Conservation (phyloP, 1,140 invertebrate genomes). For the Drosophila arizonae region DNA sequence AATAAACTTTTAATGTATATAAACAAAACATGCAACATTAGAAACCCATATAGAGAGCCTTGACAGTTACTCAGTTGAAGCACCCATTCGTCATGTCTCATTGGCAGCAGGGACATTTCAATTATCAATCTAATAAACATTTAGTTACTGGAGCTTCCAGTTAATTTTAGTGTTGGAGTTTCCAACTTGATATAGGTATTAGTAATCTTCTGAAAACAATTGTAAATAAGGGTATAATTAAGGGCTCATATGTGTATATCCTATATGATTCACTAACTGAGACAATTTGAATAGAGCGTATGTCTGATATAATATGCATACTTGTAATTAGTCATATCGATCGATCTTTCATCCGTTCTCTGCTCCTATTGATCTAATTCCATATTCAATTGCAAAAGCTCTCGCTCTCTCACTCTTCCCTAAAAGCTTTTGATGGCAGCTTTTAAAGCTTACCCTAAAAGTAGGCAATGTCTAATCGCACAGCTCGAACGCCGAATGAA, state of each 20-base stretch:
- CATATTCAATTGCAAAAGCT: slow-evolving; percentile 15
- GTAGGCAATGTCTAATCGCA: slow-evolving; percentile 23
- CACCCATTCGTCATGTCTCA: background rate
- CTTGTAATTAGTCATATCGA: too few species aligned
- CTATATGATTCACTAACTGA: too few species aligned
- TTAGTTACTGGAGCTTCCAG: background rate
- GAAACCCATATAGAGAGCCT: background rate
- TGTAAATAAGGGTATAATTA: too few species aligned
- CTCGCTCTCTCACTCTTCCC: background rate
- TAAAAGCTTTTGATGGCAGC: background rate
- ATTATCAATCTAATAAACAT: background rate
- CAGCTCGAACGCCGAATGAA: slow-evolving; percentile 53
- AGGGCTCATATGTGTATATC: too few species aligned
- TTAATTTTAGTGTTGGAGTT: background rate
- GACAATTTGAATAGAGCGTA: too few species aligned
- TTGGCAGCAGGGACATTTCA: background rate
- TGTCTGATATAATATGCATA: too few species aligned
- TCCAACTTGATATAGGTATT: too few species aligned
- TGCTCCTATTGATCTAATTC: background rate
- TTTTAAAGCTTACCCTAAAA: slow-evolving; percentile 42
- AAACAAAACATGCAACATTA: background rate
- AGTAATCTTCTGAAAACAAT: too few species aligned
- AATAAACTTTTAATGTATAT: background rate
- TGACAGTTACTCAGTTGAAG: background rate
- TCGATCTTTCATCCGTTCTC: too few species aligned